A percentile compares a stretch with the other conserved stretches of the same genome.
Evolutionary conservation across 2,888 invertebrate species (phyloP).

Genomic region (Drosophila quinaria): DNA sequence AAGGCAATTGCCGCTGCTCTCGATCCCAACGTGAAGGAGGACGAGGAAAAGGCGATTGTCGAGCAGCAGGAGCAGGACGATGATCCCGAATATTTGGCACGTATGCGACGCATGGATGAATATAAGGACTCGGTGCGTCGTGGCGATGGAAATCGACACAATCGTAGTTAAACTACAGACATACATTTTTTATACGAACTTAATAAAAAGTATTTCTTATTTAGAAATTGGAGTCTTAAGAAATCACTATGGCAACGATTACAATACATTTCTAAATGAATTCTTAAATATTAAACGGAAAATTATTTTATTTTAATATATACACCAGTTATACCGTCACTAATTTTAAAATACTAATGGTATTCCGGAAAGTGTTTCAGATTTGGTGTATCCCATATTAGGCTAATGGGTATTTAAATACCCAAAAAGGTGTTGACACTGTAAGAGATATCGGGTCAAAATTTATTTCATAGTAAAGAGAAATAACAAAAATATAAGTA

Average conservation of each 20-base stretch:
- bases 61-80: conserved; percentile 90
- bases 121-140: conserved; percentile 95
- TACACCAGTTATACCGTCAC: no score
- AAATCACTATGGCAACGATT: not conserved
- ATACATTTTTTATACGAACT: conserved; percentile 9
- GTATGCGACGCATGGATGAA: conserved; percentile 92
- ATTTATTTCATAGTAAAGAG: no score
- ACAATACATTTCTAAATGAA: no score
- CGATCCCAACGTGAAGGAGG: conserved; percentile 88
- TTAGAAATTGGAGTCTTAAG: not conserved
- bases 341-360: no score
- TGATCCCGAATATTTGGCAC: conserved; percentile 89
- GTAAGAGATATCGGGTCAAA: no score
- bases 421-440: no score
- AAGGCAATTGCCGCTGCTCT: conserved; percentile 81
- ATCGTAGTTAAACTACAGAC: conserved; percentile 88
- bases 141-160: conserved; percentile 94
- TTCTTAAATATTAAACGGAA: no score
- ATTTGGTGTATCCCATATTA: no score
- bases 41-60: conserved; percentile 86
- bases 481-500: no score
- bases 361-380: no score
- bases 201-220: conserved; percentile 35
- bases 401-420: no score
- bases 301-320: not conserved